Evolutionary conservation across 1,140 invertebrate genomes (phyloP), one percentile per base, ranked within the genome.

Genomic region (Arctopsyche grandis): DNA sequence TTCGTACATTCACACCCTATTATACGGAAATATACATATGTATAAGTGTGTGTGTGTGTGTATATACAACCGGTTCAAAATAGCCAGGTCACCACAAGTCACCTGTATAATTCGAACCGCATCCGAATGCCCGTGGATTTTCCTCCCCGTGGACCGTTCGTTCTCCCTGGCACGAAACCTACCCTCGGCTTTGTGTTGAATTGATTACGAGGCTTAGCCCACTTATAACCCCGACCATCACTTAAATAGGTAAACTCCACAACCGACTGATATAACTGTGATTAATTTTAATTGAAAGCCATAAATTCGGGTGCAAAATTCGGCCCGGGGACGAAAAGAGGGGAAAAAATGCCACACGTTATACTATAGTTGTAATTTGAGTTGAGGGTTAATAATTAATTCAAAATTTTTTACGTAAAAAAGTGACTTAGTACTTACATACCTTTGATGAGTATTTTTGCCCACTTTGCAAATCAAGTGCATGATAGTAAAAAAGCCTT

Each of bases 161-260:
- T 56, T n/a, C 48, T 7, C 43, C 43, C 44, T 22, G 5, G 38
- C 16, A n/a, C 19, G 14, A 29, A 56, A 19, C 29, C 1, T 58
- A 46, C 43, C 75, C 56, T 76, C 60, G 75, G 75, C 63, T 66
- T 66, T 66, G 63, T 66, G 22, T 66, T 66, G 63, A 66, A 76
- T 76, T 76, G 75, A 76, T 76, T 60, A 76, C 75, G 9, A 44
- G 43, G 75, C 48, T 76, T 52, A 76, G 38, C 75, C 75, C 26
- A 60, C 56, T 66, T 66, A 43, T 52, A 44, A 52, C 75, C 69
- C 21, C 56, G 19, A 43, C 75, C 26, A 76, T 76, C 58, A 66
- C 58, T 76, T 76, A 66, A 76, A 66, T 66, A 66, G 63, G 63
- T 66, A 66, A 66, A 66, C 63, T 66, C 63, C 29, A 46, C 46